Evolutionary conservation across 2,797 vertebrate species (phyloP).

Genomic region (Holocentrus rufus): DNA sequence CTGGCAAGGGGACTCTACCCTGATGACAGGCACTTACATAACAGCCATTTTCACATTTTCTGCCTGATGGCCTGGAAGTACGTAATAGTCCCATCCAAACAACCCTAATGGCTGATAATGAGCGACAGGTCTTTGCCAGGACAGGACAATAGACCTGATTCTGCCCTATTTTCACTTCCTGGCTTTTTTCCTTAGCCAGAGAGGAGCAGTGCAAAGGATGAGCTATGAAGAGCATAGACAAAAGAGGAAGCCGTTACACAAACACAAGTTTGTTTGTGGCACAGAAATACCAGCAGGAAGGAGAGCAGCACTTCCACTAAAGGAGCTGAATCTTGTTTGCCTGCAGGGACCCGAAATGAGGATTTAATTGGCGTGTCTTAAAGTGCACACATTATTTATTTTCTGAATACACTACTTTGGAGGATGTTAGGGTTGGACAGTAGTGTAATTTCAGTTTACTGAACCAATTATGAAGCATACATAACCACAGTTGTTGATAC

Average conservation of each 20-base stretch:
- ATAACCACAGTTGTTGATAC: too few relatives aligned
- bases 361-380: too few relatives aligned
- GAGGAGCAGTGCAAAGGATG: neutral
- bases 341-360: too few relatives aligned
- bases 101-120: slow-evolving; percentile 48
- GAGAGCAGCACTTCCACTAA: neutral
- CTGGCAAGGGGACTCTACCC: neutral
- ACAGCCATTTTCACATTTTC: slow-evolving; percentile 44
- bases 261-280: neutral
- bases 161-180: slow-evolving; percentile 39
- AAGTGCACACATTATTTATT: too few relatives aligned
- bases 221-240: neutral
- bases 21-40: slow-evolving; percentile 30
- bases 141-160: slow-evolving; percentile 45
- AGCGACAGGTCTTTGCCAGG: slow-evolving; percentile 37
- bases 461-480: too few relatives aligned
- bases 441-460: too few relatives aligned
- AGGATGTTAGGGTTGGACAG: too few relatives aligned
- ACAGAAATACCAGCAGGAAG: neutral
- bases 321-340: too few relatives aligned
- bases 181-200: slow-evolving; percentile 23
- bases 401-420: too few relatives aligned
- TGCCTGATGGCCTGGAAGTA: slow-evolving; percentile 25
- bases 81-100: slow-evolving; percentile 50
- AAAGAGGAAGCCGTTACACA: neutral